Evolutionary conservation across 2,797 vertebrate genomes (phyloP), one percentile per base, ranked within the genome.

Genomic region (Diplodus sargus): DNA sequence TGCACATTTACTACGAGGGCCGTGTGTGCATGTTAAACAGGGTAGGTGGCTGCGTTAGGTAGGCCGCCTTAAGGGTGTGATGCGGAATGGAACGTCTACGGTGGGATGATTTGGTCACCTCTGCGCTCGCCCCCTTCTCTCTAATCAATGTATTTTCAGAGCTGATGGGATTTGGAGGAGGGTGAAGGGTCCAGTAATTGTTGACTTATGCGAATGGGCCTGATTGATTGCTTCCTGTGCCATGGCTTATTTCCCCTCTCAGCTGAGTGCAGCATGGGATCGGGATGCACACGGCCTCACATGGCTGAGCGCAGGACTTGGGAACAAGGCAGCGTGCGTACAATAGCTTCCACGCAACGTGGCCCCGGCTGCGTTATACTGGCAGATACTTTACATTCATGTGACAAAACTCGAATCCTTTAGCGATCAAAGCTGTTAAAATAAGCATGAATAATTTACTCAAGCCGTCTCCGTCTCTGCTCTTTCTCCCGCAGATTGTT

Each of bases 161-260:
- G 85, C 83, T 92, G 90, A 95, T 92, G 91, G 89, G 90, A 92
- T 95, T 91, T 92, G 72, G 87, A 90, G 85, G 88, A 87, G 88
- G 91, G 88, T 87, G 85, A 92, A 93, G 90, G 94, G 88, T 91
- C 84, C 69, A 82, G 85, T 94, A 93, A 94, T 95, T 95, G 94
- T 95, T 95, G 94, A 94, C 93, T 92, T 91, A 84, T 89, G 87
- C 76, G 85, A 87, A 87, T 91, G 76, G 90, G 81, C 77, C 57
- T 94, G 93, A 95, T 94, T 93, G 93, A 94, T 94, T 91, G 90
- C 90, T 94, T 95, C 94, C 93, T 93, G 91, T 85, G 86, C 82
- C 70, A 25, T 79, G 78, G 67, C 67, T 71, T 65, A 64, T 85
- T 81, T 83, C 84, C 73, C 65, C 84, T 87, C 83, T 81, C 82